These are phyloP conservation scores for Peucedramus taeniatus DNA, from an alignment of 2,113 vertebrate species.

Conservation along the genomic window DNA sequence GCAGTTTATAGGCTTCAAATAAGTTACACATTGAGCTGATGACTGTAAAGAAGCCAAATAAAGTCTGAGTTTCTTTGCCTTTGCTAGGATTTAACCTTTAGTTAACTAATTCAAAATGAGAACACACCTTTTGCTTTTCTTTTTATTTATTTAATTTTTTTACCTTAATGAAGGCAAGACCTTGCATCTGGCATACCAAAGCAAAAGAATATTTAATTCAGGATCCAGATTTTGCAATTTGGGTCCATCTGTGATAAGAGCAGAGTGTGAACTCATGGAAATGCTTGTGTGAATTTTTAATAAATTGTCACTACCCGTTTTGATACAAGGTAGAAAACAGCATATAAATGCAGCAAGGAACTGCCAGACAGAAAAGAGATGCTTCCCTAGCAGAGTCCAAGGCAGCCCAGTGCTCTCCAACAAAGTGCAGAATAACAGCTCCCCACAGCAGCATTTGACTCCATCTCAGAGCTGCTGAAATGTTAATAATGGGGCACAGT, in stretches of 20 bases:
- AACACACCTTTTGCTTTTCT: neutral
- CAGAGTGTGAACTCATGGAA: constrained; percentile 43
- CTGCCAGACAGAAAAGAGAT: neutral
- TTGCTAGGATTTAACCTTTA: neutral
- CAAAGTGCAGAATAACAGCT: neutral
- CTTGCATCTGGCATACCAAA: neutral
- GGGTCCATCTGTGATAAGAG: constrained; percentile 49
- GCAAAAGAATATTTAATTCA: constrained; percentile 42
- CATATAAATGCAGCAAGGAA: neutral
- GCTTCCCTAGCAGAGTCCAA: neutral
- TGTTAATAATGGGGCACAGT: neutral
- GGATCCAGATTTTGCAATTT: constrained; percentile 34
- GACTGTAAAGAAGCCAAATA: neutral
- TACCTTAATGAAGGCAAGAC: neutral
- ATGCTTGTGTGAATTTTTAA: constrained; percentile 42
- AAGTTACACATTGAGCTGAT: neutral
- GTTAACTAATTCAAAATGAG: neutral
- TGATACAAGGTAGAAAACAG: neutral
- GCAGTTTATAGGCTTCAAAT: neutral
- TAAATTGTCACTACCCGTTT: neutral
- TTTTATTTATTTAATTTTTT: too few relatives aligned
- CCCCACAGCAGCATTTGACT: neutral
- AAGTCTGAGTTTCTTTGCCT: neutral
- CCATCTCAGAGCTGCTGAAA: neutral
- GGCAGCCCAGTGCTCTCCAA: neutral